phyloP scores from a whole-genome alignment of 2,797 vertebrate species.

The Betta splendens region DNA sequence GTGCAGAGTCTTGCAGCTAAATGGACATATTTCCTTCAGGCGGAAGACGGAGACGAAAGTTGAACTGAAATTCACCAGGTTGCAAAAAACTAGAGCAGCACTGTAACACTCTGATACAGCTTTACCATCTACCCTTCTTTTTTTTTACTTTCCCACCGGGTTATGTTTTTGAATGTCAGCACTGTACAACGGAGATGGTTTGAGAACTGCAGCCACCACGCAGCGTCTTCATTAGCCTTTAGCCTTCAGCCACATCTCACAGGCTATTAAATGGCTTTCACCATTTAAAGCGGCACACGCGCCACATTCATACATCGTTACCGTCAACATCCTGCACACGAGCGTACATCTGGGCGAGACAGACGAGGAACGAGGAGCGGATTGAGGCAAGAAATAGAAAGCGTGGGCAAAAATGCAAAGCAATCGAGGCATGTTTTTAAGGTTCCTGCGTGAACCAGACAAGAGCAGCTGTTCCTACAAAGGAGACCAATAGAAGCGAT shows the following conservation, averaged over 20 bases:
- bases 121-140: constrained; percentile 7
- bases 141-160: constrained; percentile 15
- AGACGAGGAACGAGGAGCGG: not conserved
- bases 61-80: not conserved
- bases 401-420: constrained; percentile 9
- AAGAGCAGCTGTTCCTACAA: constrained; percentile 26
- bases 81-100: not conserved
- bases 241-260: constrained; percentile 39
- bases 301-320: constrained; percentile 44
- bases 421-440: no score
- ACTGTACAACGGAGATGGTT: constrained; percentile 52
- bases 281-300: constrained; percentile 46
- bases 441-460: not conserved
- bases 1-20: not conserved
- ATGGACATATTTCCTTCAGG: not conserved
- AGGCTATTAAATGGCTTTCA: constrained; percentile 55
- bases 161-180: constrained; percentile 24
- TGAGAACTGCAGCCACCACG: constrained; percentile 49
- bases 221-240: constrained; percentile 63
- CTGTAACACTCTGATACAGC: constrained; percentile 3
- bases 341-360: constrained; percentile 14
- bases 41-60: not conserved
- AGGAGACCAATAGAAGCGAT: constrained; percentile 12
- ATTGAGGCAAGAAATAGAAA: constrained; percentile 24
- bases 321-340: constrained; percentile 34